Conservation (phyloP, 2,888 invertebrate species). For the Scrobipalpa costella region DNA sequence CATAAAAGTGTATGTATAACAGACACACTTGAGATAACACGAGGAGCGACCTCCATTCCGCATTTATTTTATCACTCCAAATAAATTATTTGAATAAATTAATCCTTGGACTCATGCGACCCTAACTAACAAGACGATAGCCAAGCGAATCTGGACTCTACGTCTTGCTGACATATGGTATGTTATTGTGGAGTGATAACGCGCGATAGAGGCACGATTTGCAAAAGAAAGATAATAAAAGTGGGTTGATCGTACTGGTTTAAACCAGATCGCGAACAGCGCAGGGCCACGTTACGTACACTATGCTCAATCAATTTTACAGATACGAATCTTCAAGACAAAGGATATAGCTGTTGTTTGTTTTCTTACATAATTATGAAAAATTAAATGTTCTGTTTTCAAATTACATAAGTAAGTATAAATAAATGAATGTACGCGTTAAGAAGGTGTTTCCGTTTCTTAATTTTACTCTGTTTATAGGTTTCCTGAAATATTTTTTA, state of each 20-base stretch:
- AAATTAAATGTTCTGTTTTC: too few species aligned
- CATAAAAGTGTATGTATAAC: constrained; percentile 34
- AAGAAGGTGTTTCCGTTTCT: too few species aligned
- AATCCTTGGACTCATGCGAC: constrained; percentile 37
- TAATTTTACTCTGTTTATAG: too few species aligned
- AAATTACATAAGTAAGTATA: too few species aligned
- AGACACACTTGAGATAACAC: constrained; percentile 52
- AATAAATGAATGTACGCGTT: too few species aligned
- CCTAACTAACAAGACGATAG: constrained; percentile 32
- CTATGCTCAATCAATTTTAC: constrained; percentile 21
- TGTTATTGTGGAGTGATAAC: constrained; percentile 30
- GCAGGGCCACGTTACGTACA: constrained; percentile 50
- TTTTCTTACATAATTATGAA: too few species aligned
- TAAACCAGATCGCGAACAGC: constrained; percentile 50
- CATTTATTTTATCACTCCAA: constrained; percentile 63
- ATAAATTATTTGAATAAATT: constrained; percentile 68
- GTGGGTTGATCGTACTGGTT: constrained; percentile 63
- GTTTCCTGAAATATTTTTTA: too few species aligned
- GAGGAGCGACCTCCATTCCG: constrained; percentile 60
- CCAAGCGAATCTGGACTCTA: constrained; percentile 36
- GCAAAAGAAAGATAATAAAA: constrained; percentile 70
- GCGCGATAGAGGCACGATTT: constrained; percentile 55
- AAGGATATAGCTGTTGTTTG: too few species aligned
- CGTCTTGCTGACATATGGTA: background rate
- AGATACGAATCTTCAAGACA: constrained; percentile 6